phyloP scores from a whole-genome alignment of 2,113 vertebrate genomes.

The Eclectus roratus region DNA sequence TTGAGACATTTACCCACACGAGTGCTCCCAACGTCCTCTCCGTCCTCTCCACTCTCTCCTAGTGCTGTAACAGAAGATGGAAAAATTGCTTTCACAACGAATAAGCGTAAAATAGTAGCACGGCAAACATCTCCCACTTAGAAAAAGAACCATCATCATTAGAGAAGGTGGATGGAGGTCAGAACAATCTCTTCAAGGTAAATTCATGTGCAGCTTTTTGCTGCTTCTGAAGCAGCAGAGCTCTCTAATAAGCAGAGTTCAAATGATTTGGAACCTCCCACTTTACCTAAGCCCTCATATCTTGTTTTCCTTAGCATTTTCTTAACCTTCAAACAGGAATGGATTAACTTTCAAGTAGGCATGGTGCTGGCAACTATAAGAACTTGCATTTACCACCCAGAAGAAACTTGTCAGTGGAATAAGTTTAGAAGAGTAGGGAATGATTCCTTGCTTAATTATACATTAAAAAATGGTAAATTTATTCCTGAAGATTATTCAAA shows the following conservation, averaged over 20 bases:
- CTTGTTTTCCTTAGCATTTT: conserved; percentile 29
- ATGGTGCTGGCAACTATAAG: background rate
- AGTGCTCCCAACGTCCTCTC: background rate
- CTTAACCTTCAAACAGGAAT: conserved; percentile 36
- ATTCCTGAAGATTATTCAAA: conserved; percentile 30
- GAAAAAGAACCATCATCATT: background rate
- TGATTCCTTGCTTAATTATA: conserved; percentile 8
- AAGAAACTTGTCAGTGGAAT: background rate
- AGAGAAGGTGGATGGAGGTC: background rate
- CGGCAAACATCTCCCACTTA: background rate
- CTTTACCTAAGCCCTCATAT: conserved; percentile 8
- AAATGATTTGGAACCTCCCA: conserved; percentile 22
- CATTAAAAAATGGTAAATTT: conserved; percentile 30
- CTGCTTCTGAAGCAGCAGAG: conserved; percentile 3
- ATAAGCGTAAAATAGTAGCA: background rate
- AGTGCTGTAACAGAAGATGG: background rate
- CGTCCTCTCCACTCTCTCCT: background rate
- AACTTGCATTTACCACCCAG: background rate
- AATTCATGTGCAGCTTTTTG: background rate
- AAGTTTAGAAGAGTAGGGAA: background rate
- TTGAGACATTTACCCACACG: background rate
- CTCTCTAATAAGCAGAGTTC: background rate
- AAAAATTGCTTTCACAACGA: background rate
- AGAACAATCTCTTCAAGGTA: background rate
- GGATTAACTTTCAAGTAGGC: conserved; percentile 10